Base-by-base conservation (phyloP, 2,797 vertebrate genomes). In the Taeniopygia guttata region DNA sequence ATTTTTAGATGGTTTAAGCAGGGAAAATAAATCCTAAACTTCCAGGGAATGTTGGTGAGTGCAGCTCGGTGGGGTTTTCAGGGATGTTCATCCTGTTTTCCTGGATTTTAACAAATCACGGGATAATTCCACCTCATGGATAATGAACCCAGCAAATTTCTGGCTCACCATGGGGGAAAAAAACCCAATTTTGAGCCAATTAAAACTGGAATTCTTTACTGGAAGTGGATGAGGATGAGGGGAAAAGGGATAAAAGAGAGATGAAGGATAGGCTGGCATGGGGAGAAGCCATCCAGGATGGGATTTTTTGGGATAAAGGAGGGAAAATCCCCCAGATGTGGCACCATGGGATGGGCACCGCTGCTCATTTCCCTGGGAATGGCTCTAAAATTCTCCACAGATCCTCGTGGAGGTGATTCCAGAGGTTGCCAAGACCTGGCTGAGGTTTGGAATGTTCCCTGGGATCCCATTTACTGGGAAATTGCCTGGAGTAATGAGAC, bases 391-490 rank as follows among this genome's bases (percentile, higher is more conserved):
- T 4, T 5, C 40, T 34, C 19, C 29, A 17, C 0, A 8, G 19
- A 34, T 40, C 74, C 51, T 7, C 0, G 0, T 43, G 3, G 10
- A 75, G 16, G 30, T 5, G 25, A 69, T 60, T 81, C 38, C 78
- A 52, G 56, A 38, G 72, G 90, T 68, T 84, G 67, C 90, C 38
- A 51, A 74, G 95, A 90, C 84, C 87, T 75, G 3, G 4, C 5
- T 0, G 16, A 73, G 68, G 48, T 83, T 54, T 40, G 29, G 84
- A 27, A 68, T 68, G 40, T 40, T 40, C 40, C 40, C 40, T 40
- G 40, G 62, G 66, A 64, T 87, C 69, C 18, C 58, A 84, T 82
- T 96, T 84, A 2, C 59, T 4, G 55, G 90, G 75, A 95, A 93
- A 95, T 91, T 90, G 83, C 68, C 2, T 5, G 43, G 72, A 79